Percentiles rank a stretch among this genome's conserved stretches.
Evolutionary conservation across 23 tunicate species (phyloP).

Genomic region (Aplidium turbinatum): DNA sequence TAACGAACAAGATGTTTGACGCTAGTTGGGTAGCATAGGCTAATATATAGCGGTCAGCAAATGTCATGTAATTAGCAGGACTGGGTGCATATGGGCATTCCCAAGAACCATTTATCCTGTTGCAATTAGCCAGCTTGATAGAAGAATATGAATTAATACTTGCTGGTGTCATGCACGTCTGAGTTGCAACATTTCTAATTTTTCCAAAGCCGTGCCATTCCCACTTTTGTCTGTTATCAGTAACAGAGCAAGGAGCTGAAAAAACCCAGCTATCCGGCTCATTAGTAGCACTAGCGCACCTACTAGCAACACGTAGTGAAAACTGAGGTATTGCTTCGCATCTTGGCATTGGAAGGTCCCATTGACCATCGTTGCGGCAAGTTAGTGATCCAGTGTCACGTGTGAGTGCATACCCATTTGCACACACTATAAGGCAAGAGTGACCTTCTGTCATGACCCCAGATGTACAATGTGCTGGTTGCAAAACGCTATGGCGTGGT

Average conservation of each 20-base stretch:
- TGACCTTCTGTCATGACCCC: background rate
- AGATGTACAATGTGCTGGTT: background rate
- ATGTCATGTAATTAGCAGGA: background rate
- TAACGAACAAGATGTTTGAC: background rate
- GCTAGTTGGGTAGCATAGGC: background rate
- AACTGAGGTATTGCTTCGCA: constrained; percentile 10
- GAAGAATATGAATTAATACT: background rate
- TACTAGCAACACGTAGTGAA: background rate
- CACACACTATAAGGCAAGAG: background rate
- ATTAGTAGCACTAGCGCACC: constrained; percentile 10
- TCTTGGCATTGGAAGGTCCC: background rate
- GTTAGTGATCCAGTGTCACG: background rate
- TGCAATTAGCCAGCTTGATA: background rate
- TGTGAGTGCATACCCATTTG: background rate
- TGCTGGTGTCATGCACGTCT: constrained; percentile 19
- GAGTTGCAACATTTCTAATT: constrained; percentile 16
- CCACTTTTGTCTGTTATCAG: constrained; percentile 2
- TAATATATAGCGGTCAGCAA: background rate
- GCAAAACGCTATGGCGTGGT: background rate
- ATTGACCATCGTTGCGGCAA: background rate
- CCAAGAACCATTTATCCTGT: background rate
- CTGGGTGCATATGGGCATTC: background rate
- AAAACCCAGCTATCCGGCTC: background rate
- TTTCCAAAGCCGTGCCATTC: constrained; percentile 9
- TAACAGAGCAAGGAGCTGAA: background rate